Base-by-base conservation (phyloP, 2,113 vertebrate species). In the Zapus hudsonius region DNA sequence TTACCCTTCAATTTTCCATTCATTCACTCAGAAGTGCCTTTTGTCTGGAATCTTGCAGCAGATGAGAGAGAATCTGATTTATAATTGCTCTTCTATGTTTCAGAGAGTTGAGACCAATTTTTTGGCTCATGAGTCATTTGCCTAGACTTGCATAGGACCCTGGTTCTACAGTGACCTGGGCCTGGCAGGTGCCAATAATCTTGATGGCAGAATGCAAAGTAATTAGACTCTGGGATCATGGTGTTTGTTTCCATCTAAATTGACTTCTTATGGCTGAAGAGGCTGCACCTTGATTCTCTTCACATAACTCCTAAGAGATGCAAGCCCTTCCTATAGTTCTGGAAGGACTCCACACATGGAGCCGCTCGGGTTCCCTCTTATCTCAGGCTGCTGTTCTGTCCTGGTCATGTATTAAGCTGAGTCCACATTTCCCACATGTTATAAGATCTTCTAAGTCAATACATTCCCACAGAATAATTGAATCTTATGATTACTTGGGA, bases 91-190 rank as follows among this genome's bases (percentile, higher is more conserved):
- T 67, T 84, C 16, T 74, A 20, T 0, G 8, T 64, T 93, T 67
- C 80, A 44, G 0, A 25, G 2, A 7, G 12, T 61, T 36, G 66
- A 44, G 11, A 0, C 20, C 59, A 15, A 82, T 3, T 2, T n/a
- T 59, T 69, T 57, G 36, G 5, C 10, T 72, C 12, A 3, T 36
- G 52, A 72, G 2, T 72, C 44, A 55, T 55, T 36, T 83, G 76
- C 36, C 3, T 22, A 78, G 22, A 3, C 64, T 31, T 73, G 31
- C 76, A 40, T 23, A n/a, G 31, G n/a, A 59, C 3, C 15, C 61
- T 0, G 25, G 17, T 76, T 0, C 38, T 33, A 0, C 7, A n/a
- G 5, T 61, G 2, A 9, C n/a, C 17, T 69, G 42, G 29, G 66
- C 8, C 22, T 38, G 42, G 3, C 7, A 59, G 33, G 44, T 19